These are phyloP conservation scores for Morone chrysops DNA, from an alignment of 2,113 vertebrate genomes.

Conservation along the genomic window DNA sequence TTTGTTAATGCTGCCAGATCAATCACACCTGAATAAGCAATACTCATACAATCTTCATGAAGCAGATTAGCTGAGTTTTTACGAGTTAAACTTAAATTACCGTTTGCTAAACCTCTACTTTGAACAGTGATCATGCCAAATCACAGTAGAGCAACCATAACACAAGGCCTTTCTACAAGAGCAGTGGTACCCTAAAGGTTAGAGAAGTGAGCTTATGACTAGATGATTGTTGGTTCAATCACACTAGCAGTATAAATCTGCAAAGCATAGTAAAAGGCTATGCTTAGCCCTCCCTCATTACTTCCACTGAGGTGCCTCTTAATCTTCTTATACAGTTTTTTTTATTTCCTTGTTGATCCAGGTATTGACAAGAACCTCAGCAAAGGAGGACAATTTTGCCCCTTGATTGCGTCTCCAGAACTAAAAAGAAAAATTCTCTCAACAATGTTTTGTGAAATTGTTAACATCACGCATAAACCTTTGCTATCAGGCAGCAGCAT, in stretches of 20 bases:
- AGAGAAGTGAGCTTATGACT: no score
- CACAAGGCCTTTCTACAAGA: no score
- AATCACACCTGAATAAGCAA: background rate
- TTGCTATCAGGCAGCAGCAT: conserved; percentile 33
- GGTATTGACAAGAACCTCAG: background rate
- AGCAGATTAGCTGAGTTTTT: background rate
- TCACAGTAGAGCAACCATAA: no score
- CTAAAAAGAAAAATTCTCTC: conserved; percentile 3
- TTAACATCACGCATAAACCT: conserved; percentile 22
- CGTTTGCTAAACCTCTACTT: background rate
- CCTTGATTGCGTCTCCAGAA: background rate
- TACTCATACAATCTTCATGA: background rate
- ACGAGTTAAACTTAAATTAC: background rate
- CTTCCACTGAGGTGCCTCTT: no score
- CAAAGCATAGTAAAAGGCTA: no score
- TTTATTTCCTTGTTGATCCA: background rate
- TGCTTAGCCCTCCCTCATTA: no score
- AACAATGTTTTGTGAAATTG: conserved; percentile 17
- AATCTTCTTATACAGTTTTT: background rate
- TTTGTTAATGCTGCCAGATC: background rate
- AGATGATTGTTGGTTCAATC: no score
- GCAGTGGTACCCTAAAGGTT: no score
- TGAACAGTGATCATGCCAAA: background rate
- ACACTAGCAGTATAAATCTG: no score
- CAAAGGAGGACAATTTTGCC: background rate